Percentiles rank a stretch among this genome's conserved stretches.
Conservation (phyloP, 2,113 vertebrate genomes). For the Apeltes quadracus region DNA sequence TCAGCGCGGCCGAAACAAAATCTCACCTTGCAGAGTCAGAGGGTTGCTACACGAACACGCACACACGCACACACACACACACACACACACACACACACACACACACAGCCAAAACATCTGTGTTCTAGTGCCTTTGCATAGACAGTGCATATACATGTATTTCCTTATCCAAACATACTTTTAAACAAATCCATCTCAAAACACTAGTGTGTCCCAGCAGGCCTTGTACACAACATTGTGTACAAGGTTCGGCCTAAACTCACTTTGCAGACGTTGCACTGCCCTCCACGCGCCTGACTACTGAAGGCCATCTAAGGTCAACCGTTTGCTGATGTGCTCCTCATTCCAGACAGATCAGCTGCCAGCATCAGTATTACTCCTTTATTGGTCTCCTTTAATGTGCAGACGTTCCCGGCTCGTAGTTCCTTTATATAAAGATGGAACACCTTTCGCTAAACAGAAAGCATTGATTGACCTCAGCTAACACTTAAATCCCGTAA, state of each 20-base stretch:
- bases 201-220: background rate
- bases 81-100: background rate
- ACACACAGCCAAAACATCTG: background rate
- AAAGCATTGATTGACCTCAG: background rate
- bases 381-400: slow-evolving; percentile 49
- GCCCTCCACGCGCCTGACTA: slow-evolving; percentile 42
- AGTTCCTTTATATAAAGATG: slow-evolving; percentile 27
- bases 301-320: slow-evolving; percentile 34
- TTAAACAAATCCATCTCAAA: background rate
- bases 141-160: background rate
- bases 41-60: background rate
- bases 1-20: background rate
- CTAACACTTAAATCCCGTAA: background rate
- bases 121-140: background rate
- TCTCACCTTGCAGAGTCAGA: slow-evolving; percentile 34
- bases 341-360: slow-evolving; percentile 46
- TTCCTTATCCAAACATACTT: background rate
- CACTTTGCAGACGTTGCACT: slow-evolving; percentile 44
- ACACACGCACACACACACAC: background rate
- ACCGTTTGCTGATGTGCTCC: slow-evolving; percentile 50
- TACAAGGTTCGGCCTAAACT: slow-evolving; percentile 13
- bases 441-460: background rate
- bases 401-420: slow-evolving; percentile 7
- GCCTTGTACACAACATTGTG: background rate
- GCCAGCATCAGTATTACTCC: slow-evolving; percentile 16